These are phyloP conservation scores for Onychorhynchus coronatus DNA, from an alignment of 2,113 vertebrate genomes.

Conservation along the genomic window DNA sequence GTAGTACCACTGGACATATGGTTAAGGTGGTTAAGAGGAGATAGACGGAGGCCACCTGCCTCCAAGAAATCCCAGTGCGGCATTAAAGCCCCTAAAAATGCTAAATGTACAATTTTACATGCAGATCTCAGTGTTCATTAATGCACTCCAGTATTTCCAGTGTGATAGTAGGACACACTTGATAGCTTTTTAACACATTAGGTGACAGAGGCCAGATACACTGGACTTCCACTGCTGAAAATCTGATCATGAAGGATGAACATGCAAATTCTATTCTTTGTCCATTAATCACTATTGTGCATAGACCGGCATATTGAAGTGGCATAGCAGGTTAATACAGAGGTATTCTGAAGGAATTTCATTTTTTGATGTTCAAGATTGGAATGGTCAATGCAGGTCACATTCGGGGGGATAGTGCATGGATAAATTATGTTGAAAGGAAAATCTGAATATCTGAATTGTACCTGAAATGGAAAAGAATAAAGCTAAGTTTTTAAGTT, in stretches of 20 bases:
- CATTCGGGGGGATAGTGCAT: background rate
- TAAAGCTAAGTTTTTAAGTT: background rate
- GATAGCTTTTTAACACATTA: background rate
- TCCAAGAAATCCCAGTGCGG: background rate
- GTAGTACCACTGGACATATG: background rate
- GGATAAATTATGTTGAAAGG: background rate
- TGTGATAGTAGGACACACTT: background rate
- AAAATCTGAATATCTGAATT: background rate
- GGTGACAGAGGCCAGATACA: background rate
- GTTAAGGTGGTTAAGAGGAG: background rate
- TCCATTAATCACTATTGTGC: background rate
- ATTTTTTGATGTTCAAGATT: background rate
- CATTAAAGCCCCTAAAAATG: background rate
- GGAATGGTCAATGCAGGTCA: background rate
- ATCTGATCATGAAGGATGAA: background rate
- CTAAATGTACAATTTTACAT: background rate
- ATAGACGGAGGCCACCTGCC: background rate
- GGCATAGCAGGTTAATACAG: background rate
- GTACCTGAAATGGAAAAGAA: background rate
- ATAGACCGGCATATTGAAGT: background rate
- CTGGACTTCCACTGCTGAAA: background rate
- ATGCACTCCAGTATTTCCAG: background rate
- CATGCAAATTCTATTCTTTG: background rate
- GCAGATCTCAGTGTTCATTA: background rate
- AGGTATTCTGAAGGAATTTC: background rate